Base-by-base conservation (phyloP, 2,888 invertebrate genomes). In the Caenorhabditis sp. region DNA sequence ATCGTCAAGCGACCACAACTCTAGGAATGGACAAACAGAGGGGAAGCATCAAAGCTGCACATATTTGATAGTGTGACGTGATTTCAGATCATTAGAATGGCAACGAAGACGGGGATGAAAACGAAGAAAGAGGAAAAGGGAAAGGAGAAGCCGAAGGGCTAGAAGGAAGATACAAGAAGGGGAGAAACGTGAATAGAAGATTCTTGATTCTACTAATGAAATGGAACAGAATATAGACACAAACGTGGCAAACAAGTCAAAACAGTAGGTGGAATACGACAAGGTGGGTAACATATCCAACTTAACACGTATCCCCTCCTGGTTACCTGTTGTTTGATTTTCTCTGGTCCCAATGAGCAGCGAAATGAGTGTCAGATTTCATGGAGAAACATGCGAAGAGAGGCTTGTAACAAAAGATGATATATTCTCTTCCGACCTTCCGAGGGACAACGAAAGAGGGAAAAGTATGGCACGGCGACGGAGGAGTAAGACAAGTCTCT, bases 291-390 rank as follows among this genome's bases (percentile, higher is more conserved):
- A 59, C 7, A 49, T 38, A 26, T 74, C 49, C 22, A 26, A 51
- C n/a, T 73, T 61, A 38, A 59, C 28, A 54, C 28, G 49, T 35
- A 61, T 58, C 47, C 47, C 5, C 19, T 44, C 76, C 28, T 59
- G 77, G 69, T 64, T 79, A 79, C 79, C 79, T 79, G 79, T 79
- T 79, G 79, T 70, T 79, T 79, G 79, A 70, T 70, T 79, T 79
- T 56, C 61, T 61, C 35, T 58, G 38, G 38, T 38, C 63, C 75
- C 76, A 76, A 76, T 76, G 79, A 79, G 79, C 63, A 64, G 64
- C 58, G 56, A 70, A 70, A 79, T 70, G 70, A 79, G 79, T 70
- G 70, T 79, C 79, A 63, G 64, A 64, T 79, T 79, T 79, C 70
- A 79, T 26, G 47, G 54, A 79, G 64, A 79, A 77, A 77, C 69